Evolutionary conservation across 2,888 invertebrate species (phyloP), one percentile per base, ranked within the genome.

Genomic region (Andrena chrysosceles): DNA sequence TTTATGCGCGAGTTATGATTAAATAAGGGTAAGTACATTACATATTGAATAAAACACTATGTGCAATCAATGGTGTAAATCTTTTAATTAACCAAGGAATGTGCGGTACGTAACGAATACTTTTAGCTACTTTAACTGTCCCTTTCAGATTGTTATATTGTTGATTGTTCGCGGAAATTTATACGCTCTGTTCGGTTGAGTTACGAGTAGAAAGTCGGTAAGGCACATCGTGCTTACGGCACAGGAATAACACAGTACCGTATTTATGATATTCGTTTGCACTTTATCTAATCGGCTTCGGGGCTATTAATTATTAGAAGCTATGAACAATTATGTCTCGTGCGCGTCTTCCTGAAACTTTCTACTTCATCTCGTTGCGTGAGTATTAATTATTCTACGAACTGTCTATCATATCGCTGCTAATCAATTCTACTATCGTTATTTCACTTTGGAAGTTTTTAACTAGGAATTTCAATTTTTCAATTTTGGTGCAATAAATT

Each of bases 291-390:
- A 91, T 91, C 91, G 87, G 70, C 85, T 79, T 68, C 72, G 75
- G 81, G 81, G 86, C 85, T 84, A 89, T 91, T 90, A 91, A 91
- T 91, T 91, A 90, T 90, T 89, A 81, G 85, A 86, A 87, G 87
- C 90, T 85, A 81, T 70, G 85, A 90, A 91, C 91, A 91, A 91
- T 90, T 91, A 91, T 77, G 81, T 68, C 84, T 80, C 72, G 85
- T 81, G 85, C 84, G 64, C 77, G 80, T 85, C 84, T 85, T 87
- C 83, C 86, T 81, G 81, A 80, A 84, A 87, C 85, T 89, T 89
- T 88, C 87, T 81, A 84, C 66, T 20, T 20, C 49, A 49, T 48
- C 8, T 10, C n/a, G 5, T 33, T 42, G 23, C 48, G 29, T 56
- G 26, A 48, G 16, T 23, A 52, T 33, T 66, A 66, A 59, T 74